Conservation (phyloP, 2,888 invertebrate species). For the Eulithis prunata region DNA sequence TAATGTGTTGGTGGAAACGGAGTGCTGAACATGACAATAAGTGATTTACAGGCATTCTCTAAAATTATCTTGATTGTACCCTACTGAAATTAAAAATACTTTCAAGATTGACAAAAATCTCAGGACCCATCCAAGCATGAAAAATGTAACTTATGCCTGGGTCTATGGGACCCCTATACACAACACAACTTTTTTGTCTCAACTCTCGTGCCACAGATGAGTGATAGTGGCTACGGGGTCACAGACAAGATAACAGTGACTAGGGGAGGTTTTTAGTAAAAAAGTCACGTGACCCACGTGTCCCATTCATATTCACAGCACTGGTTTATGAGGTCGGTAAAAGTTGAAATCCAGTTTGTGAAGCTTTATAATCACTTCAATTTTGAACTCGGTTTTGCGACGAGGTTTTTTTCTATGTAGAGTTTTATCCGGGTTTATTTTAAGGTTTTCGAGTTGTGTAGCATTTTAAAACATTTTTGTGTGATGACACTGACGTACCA, state of each 20-base stretch:
- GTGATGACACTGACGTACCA: too few relatives aligned
- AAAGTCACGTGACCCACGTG: conserved; percentile 18
- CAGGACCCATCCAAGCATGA: too few relatives aligned
- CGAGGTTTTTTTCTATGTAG: conserved; percentile 3
- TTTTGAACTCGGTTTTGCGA: conserved; percentile 15
- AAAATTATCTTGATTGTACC: too few relatives aligned
- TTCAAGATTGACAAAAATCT: too few relatives aligned
- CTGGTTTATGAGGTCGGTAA: conserved; percentile 14
- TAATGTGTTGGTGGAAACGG: too few relatives aligned
- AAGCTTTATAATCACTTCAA: conserved; percentile 23
- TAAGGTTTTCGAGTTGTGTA: background rate
- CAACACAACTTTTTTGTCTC: background rate
- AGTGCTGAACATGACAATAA: too few relatives aligned
- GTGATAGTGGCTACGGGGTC: background rate
- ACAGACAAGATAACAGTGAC: background rate
- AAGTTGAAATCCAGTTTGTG: conserved; percentile 21
- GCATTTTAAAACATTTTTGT: background rate
- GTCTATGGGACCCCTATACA: too few relatives aligned
- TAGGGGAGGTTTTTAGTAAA: conserved; percentile 3
- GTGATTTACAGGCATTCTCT: too few relatives aligned
- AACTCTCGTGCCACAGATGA: background rate
- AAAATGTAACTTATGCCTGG: too few relatives aligned
- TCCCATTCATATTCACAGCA: conserved; percentile 21
- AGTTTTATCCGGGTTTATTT: background rate
- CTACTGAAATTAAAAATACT: too few relatives aligned